phyloP scores from a whole-genome alignment of 2,113 vertebrate species.

The Thymallus thymallus region DNA sequence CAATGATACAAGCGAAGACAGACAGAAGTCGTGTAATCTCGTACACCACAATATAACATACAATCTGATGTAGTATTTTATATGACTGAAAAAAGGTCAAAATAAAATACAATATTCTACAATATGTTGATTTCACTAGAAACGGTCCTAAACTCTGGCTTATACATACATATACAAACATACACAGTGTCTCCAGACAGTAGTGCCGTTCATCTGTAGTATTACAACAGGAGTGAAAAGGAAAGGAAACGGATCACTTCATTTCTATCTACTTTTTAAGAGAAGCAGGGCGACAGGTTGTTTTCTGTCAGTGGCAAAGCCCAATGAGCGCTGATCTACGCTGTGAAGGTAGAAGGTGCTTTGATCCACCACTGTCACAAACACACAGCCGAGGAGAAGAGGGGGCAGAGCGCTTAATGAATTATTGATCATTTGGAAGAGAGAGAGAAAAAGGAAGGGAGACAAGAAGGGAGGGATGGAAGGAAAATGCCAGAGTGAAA shows the following conservation, averaged over 20 bases:
- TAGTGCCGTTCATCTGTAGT: not conserved
- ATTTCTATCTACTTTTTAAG: not conserved
- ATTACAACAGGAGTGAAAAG: not conserved
- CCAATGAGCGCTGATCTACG: not conserved
- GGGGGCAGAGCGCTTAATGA: conserved; percentile 4
- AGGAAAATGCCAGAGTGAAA: not conserved
- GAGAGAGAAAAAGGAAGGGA: not conserved
- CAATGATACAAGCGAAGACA: too few relatives aligned
- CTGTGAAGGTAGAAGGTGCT: not conserved
- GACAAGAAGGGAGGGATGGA: not conserved
- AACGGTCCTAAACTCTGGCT: too few relatives aligned
- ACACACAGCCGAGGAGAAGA: not conserved
- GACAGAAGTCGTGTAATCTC: too few relatives aligned
- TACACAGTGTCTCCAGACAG: not conserved
- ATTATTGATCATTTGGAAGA: conserved; percentile 25
- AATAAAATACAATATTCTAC: too few relatives aligned
- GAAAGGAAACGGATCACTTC: not conserved
- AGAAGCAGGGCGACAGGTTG: not conserved
- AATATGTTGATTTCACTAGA: too few relatives aligned
- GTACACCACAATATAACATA: too few relatives aligned
- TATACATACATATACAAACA: too few relatives aligned
- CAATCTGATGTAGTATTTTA: too few relatives aligned
- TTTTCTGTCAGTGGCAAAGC: not conserved
- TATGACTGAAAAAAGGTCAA: too few relatives aligned
- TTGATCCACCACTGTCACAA: conserved; percentile 19